Evolutionary conservation across 2,113 vertebrate genomes (phyloP).

Genomic region (Otis tarda): DNA sequence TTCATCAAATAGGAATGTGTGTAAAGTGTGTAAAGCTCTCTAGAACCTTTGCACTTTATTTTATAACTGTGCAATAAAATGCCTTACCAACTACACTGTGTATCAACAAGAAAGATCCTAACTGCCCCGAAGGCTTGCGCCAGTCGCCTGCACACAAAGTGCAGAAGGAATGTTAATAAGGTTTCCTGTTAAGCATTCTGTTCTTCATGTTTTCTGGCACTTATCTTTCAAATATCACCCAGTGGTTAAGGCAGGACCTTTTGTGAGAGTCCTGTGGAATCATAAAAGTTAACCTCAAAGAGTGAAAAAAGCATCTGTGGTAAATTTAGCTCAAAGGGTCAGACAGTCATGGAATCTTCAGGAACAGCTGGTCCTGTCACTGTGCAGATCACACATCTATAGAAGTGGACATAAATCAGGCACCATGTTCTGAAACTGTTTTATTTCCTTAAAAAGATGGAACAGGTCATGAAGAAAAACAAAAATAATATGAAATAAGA

Average conservation of each 20-base stretch:
- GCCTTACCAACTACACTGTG: neutral
- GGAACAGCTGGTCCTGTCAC: neutral
- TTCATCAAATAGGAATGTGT: neutral
- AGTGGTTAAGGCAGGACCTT: neutral
- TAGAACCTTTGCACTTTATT: neutral
- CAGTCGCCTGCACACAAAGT: conserved; percentile 25
- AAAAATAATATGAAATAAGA: neutral
- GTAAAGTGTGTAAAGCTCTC: neutral
- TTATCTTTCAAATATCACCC: neutral
- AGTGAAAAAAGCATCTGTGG: neutral
- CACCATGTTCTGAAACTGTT: neutral
- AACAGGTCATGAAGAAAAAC: neutral
- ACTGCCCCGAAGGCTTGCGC: neutral
- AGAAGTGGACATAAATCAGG: neutral
- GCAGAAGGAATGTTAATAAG: conserved; percentile 31
- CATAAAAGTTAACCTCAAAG: neutral
- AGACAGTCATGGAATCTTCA: conserved; percentile 8
- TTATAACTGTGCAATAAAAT: conserved; percentile 5
- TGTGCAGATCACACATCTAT: neutral
- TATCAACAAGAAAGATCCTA: conserved; percentile 14
- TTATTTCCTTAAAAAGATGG: neutral
- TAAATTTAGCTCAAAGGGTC: conserved; percentile 16
- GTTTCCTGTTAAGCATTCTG: neutral
- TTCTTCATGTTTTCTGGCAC: neutral
- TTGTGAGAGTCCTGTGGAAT: neutral